Base-by-base conservation (phyloP, 2,113 vertebrate species). In the Hylia prasina region DNA sequence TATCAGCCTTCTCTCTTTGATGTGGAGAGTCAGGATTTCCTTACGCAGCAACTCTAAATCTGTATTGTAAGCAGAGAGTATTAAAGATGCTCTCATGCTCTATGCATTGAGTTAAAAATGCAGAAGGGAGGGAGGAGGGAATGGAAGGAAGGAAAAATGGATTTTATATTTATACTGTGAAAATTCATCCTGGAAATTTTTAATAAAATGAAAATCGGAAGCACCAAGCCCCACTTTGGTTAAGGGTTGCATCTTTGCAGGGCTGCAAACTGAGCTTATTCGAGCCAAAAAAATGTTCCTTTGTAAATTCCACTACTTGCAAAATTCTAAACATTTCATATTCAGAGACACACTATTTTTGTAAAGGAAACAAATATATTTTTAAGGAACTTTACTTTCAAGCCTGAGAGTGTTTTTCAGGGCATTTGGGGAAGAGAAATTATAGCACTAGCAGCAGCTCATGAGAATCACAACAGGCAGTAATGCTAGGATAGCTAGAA, bases 381-480 rank as follows among this genome's bases (percentile, higher is more conserved):
- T 75, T 80, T 83, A 89, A 95, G 35, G 13, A 97, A 42, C n/a
- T 75, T 10, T 76, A 40, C 79, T 97, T 95, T 79, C 50, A 96
- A 96, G 54, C 71, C 60, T 93, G 33, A 75, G 22, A 91, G 5
- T 90, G 24, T 91, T 96, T 97, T 97, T 35, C 40, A 95, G 57
- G 63, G 85, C 56, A 70, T 94, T 94, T 75, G 82, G 94, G 87
- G 58, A 91, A 76, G 69, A 75, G 33, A 95, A 94, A 95, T 90
- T 93, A 54, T 31, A 95, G 33, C 69, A 89, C 57, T 81, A 96
- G 65, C 61, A 96, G 33, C 37, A 89, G 81, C 68, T 93, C 75
- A 72, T 72, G 58, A 93, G 91, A 96, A 86, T 87, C 90, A 95
- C 92, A 96, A 96, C 60, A 96, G 64, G 84, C 93, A 91, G 65